Percentiles rank a stretch among this genome's conserved stretches.
Conservation (phyloP, 2,113 vertebrate species). For the Marmota flaviventris region DNA sequence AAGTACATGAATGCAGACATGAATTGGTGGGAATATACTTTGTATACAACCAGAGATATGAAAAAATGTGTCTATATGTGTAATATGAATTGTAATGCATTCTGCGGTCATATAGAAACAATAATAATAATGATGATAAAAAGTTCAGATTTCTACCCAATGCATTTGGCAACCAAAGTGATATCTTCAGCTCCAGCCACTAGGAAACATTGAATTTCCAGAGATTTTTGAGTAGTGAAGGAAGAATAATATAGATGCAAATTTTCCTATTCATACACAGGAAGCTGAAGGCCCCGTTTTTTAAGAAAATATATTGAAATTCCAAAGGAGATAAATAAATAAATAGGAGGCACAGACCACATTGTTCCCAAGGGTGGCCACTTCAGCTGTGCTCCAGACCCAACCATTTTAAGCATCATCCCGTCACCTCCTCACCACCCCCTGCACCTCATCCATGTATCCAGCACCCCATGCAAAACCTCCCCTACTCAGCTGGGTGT, state of each 20-base stretch:
- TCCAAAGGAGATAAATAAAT: conserved; percentile 13
- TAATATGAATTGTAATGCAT: too few species aligned
- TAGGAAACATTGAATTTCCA: conserved; percentile 58
- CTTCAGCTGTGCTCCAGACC: background rate
- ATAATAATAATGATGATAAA: too few species aligned
- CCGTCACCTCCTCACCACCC: accelerated
- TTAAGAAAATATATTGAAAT: conserved; percentile 59
- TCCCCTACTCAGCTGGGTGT: too few species aligned
- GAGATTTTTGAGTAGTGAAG: conserved; percentile 39
- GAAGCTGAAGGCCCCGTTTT: background rate
- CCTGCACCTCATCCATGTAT: background rate
- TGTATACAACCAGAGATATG: too few species aligned
- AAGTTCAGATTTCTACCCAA: conserved; percentile 58
- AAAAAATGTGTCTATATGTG: too few species aligned
- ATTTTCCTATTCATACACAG: conserved; percentile 32
- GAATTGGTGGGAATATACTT: too few species aligned
- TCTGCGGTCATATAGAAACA: too few species aligned
- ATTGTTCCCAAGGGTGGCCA: background rate
- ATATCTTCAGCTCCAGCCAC: background rate
- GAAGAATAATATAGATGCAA: conserved; percentile 6
- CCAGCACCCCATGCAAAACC: background rate
- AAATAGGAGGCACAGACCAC: background rate
- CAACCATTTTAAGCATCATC: background rate
- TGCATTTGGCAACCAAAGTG: background rate
- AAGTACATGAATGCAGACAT: too few species aligned